Evolutionary conservation across 2,888 invertebrate species (phyloP).

Genomic region (Aricia artaxerxes): DNA sequence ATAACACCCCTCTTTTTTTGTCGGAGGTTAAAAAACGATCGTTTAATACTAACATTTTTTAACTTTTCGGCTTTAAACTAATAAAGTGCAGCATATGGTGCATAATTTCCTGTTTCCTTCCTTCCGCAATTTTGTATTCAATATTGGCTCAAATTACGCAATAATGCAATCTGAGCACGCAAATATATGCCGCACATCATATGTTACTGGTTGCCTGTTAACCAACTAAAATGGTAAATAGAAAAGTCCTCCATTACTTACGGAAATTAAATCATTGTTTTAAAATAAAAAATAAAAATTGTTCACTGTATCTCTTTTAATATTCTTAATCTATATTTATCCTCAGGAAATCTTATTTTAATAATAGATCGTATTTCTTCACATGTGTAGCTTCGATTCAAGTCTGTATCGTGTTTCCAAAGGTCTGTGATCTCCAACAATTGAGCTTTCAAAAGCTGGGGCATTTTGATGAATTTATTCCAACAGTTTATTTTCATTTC

Average conservation of each 20-base stretch:
- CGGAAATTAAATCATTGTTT: background rate
- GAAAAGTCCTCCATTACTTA: background rate
- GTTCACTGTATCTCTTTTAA: conserved; percentile 72
- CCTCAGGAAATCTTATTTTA: conserved; percentile 71
- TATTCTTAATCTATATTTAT: conserved; percentile 66
- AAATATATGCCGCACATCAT: background rate
- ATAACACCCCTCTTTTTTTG: no score
- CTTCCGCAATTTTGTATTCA: conserved; percentile 50
- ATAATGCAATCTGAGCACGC: conserved; percentile 60
- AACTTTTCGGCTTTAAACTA: background rate
- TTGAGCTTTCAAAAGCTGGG: conserved; percentile 62
- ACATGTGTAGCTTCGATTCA: conserved; percentile 57
- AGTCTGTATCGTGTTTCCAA: conserved; percentile 56
- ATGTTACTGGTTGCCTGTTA: background rate
- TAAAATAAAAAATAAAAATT: background rate
- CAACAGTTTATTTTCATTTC: conserved; percentile 61
- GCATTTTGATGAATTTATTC: conserved; percentile 63
- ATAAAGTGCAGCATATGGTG: background rate
- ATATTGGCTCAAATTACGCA: conserved; percentile 49
- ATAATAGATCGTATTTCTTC: conserved; percentile 71
- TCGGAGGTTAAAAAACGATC: background rate
- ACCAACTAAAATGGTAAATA: background rate
- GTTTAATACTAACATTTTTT: background rate
- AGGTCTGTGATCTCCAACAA: conserved; percentile 62
- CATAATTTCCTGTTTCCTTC: conserved; percentile 57